Base-by-base conservation (phyloP, 2,888 invertebrate species). In the Thereva nobilitata region DNA sequence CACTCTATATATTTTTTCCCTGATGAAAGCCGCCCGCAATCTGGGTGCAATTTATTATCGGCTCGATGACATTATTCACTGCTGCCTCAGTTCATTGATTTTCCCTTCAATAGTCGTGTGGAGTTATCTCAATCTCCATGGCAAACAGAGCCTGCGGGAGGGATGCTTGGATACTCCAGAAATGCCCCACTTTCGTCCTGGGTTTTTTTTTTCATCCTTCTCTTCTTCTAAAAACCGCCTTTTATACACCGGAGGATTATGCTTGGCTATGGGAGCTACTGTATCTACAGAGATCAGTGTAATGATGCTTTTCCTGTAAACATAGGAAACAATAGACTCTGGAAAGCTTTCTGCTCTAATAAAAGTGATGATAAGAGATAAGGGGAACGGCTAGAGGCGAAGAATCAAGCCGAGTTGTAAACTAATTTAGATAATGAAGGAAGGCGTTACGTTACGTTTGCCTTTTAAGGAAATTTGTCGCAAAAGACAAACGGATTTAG, bases 391-490 rank as follows among this genome's bases (percentile, higher is more conserved):
- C 50, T 61, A 40, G 41, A 50, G 50, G 40, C 66, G 47, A 12
- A 54, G 44, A 54, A 66, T 59, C 53, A 52, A 59, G 40, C 59
- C 34, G 23, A 53, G 59, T 53, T 66, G 59, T 59, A 61, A 66
- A 66, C 59, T 66, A 66, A 66, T 66, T 66, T 66, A 66, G 59
- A 66, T 54, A 61, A 66, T 61, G 53, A 66, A 59, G 54, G 47
- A 23, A 23, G 23, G 23, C 23, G 23, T 23, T 23, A 41, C 61
- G 61, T 61, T 61, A 61, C 45, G 50, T 61, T 61, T 34, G 49
- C 50, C 61, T 61, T 50, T 59, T 61, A 34, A 6, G 40, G 61
- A 23, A 12, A 34, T 5, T 41, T 10, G 49, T 41, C 40, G 41
- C 23, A 23, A 23, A 23, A 23, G 23, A 23, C 23, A 23, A 23